Evolutionary conservation across 1,140 invertebrate species (phyloP).

Genomic region (Rhagoletis pomonella): DNA sequence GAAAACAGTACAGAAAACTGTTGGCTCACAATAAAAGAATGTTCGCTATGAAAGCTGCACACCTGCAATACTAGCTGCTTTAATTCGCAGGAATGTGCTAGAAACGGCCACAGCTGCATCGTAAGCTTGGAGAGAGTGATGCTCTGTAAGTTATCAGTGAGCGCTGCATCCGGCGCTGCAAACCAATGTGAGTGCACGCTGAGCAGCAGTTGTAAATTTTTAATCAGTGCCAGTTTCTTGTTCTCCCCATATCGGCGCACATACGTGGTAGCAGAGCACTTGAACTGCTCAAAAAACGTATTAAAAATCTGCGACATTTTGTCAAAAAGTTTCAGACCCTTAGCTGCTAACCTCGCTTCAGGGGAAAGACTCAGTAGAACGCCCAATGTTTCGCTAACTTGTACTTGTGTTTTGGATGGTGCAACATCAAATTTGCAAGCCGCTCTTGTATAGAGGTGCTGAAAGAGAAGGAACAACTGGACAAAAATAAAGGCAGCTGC

Average conservation of each 20-base stretch:
- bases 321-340: conserved; percentile 58
- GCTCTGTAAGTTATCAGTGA: conserved; percentile 60
- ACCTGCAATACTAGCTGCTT: conserved; percentile 62
- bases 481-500: conserved; percentile 50
- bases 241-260: conserved; percentile 68
- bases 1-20: conserved; percentile 59
- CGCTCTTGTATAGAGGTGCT: conserved; percentile 56
- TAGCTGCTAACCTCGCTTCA: conserved; percentile 56
- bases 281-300: conserved; percentile 61
- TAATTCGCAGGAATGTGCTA: conserved; percentile 63
- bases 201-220: conserved; percentile 63
- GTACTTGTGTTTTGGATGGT: conserved; percentile 57
- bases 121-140: conserved; percentile 56
- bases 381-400: conserved; percentile 64
- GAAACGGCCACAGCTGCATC: conserved; percentile 67
- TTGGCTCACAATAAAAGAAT: conserved; percentile 67
- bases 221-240: conserved; percentile 62
- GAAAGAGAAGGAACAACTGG: conserved; percentile 60
- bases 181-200: conserved; percentile 66
- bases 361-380: conserved; percentile 62
- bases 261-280: conserved; percentile 62
- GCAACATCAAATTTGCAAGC: conserved; percentile 59
- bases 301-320: conserved; percentile 60
- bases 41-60: conserved; percentile 64
- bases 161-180: conserved; percentile 57